Percentiles rank a stretch among this genome's conserved stretches.
Evolutionary conservation across 2,797 vertebrate genomes (phyloP).

Genomic region (Streptopelia turtur): DNA sequence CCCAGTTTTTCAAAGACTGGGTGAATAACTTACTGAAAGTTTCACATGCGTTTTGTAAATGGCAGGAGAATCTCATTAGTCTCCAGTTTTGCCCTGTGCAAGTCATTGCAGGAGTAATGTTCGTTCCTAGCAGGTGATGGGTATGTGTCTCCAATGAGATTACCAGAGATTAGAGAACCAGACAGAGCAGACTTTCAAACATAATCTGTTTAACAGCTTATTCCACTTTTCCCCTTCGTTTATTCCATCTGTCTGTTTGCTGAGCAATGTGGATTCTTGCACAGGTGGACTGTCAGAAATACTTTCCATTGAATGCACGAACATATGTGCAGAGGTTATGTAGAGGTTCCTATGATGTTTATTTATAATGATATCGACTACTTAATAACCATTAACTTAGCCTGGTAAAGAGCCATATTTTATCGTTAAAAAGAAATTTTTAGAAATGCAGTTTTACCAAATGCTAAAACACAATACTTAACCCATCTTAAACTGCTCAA

Average conservation of each 20-base stretch:
- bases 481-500: background rate
- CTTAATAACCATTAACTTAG: background rate
- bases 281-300: constrained; percentile 31
- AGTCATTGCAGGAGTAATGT: background rate
- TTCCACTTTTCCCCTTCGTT: constrained; percentile 57
- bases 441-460: background rate
- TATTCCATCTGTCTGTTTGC: constrained; percentile 42
- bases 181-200: constrained; percentile 62
- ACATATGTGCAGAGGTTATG: background rate
- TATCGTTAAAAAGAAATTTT: background rate
- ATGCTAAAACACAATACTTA: background rate
- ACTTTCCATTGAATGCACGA: background rate
- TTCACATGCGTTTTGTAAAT: background rate
- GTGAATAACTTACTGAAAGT: background rate
- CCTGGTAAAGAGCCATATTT: background rate
- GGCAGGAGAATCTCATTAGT: background rate
- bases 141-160: constrained; percentile 22
- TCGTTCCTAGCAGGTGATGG: constrained; percentile 6
- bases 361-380: background rate
- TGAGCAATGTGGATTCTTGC: background rate
- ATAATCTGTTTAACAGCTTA: constrained; percentile 59
- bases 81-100: background rate
- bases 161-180: constrained; percentile 40
- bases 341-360: background rate
- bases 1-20: background rate